Evolutionary conservation across 2,113 vertebrate species (phyloP).

Genomic region (Tauraco erythrolophus): DNA sequence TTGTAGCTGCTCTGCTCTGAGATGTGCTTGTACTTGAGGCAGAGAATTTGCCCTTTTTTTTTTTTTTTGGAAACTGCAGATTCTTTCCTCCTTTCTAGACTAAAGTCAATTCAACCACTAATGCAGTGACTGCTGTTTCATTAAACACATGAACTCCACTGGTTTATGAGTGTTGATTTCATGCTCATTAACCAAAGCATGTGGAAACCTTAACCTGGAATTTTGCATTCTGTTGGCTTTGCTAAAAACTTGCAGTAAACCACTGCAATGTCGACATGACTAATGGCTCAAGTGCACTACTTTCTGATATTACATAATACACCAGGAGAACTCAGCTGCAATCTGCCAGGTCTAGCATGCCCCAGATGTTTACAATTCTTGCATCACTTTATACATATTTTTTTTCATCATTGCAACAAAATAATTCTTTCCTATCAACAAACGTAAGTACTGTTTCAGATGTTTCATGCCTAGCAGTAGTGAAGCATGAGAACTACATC

Average conservation of each 20-base stretch:
- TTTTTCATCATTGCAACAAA: not conserved
- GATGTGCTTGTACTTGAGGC: not conserved
- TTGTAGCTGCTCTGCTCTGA: not conserved
- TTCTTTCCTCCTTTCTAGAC: not conserved
- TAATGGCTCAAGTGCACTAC: not conserved
- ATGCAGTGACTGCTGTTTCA: not conserved
- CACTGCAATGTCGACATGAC: not conserved
- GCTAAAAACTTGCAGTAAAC: not conserved
- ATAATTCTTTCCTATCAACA: not conserved
- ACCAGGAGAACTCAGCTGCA: not conserved
- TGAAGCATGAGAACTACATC: not conserved
- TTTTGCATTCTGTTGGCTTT: not conserved
- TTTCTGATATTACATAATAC: not conserved
- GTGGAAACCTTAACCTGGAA: not conserved
- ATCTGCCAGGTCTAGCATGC: not conserved
- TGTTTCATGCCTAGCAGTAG: not conserved
- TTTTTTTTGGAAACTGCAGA: no score
- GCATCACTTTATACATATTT: not conserved
- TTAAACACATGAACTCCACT: not conserved
- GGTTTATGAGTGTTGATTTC: not conserved
- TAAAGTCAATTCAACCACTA: not conserved
- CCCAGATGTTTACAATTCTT: not conserved
- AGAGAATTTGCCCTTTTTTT: not conserved
- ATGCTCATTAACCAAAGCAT: not conserved
- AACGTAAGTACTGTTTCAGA: not conserved